Evolutionary conservation across 2,888 invertebrate genomes (phyloP).

Genomic region (Acleris holmiana): DNA sequence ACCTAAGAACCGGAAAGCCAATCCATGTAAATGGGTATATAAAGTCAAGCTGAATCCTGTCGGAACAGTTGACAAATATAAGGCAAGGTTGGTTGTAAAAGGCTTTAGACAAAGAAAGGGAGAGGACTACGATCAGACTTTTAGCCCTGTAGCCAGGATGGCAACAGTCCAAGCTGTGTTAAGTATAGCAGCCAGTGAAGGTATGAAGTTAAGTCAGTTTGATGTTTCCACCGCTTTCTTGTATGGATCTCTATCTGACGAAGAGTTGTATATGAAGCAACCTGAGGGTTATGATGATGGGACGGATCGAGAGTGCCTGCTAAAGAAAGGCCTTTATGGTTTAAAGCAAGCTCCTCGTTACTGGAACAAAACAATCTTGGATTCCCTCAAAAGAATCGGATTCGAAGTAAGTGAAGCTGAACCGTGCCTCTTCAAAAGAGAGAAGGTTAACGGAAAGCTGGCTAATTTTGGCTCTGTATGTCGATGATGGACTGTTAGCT

Average conservation of each 20-base stretch:
- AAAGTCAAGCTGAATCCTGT: conserved; percentile 1
- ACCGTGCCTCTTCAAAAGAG: too few relatives aligned
- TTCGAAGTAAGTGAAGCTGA: too few relatives aligned
- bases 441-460: not conserved
- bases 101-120: not conserved
- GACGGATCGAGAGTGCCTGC: not conserved
- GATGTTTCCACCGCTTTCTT: conserved; percentile 8
- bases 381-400: too few relatives aligned
- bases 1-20: not conserved
- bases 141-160: conserved; percentile 9
- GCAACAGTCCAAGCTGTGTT: conserved; percentile 4
- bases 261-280: conserved; percentile 8
- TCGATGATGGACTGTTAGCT: not conserved
- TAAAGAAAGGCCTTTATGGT: not conserved
- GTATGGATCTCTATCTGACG: too few relatives aligned
- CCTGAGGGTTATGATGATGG: not conserved
- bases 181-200: not conserved
- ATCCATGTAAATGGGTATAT: not conserved
- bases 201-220: conserved; percentile 10
- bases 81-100: too few relatives aligned
- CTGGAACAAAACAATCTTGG: too few relatives aligned
- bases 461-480: not conserved
- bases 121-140: conserved; percentile 4
- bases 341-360: too few relatives aligned
- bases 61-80: not conserved